Percentiles rank a stretch among this genome's conserved stretches.
These are phyloP conservation scores for Trichacis sp. DNA, from an alignment of 2,888 invertebrate species.

Conservation along the genomic window DNA sequence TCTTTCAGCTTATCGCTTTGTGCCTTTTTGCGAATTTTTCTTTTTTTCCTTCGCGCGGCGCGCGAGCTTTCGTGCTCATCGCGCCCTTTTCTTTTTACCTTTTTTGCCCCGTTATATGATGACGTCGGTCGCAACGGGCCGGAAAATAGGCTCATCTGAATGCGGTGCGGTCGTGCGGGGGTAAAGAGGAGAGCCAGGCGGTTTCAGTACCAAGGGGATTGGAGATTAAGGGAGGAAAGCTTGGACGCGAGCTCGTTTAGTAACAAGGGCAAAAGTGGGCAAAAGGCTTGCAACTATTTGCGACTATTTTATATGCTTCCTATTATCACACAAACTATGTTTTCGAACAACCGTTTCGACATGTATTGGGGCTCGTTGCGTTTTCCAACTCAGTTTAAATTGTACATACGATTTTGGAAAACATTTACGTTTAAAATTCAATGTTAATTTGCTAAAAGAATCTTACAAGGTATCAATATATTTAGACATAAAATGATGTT, in stretches of 20 bases:
- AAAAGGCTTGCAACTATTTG: no score
- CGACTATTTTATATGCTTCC: no score
- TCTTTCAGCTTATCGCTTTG: conserved; percentile 28
- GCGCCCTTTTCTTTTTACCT: conserved; percentile 18
- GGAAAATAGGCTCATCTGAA: conserved; percentile 60
- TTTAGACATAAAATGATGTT: no score
- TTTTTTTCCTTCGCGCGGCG: conserved; percentile 13
- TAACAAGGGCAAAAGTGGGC: conserved; percentile 39
- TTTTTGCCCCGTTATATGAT: conserved; percentile 17
- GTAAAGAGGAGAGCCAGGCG: conserved; percentile 23
- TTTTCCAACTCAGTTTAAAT: no score
- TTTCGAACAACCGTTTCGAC: no score
- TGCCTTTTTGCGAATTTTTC: conserved; percentile 20
- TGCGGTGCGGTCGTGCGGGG: conserved; percentile 40
- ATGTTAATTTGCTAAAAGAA: no score
- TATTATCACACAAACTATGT: no score
- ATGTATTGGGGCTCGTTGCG: no score
- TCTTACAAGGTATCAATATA: no score
- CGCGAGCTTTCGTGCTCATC: conserved; percentile 10
- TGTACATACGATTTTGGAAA: no score
- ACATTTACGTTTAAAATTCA: no score
- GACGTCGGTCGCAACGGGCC: conserved; percentile 49
- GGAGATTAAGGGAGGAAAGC: conserved; percentile 32
- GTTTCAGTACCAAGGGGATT: conserved; percentile 31
- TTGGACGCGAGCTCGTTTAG: conserved; percentile 27